phyloP scores from a whole-genome alignment of 2,888 invertebrate species.

The Parnassius glacialis region DNA sequence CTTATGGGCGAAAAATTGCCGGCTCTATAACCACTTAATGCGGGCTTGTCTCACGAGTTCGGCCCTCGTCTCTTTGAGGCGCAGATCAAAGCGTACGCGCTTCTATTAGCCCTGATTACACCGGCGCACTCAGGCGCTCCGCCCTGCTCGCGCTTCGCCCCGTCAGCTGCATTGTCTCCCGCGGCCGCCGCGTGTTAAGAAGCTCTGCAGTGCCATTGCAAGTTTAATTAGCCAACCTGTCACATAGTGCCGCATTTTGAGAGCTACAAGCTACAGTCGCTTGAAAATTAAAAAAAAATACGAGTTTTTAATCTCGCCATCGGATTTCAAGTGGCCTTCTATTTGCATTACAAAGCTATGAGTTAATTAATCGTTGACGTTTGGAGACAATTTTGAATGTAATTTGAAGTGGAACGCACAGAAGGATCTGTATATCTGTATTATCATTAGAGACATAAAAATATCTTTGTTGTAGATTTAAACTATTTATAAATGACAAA shows the following conservation, averaged over 20 bases:
- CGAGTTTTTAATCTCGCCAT: slow-evolving; percentile 12
- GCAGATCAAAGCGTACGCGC: slow-evolving; percentile 77
- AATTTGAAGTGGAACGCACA: background rate
- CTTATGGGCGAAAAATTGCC: background rate
- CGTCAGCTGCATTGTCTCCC: slow-evolving; percentile 34
- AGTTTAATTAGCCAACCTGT: slow-evolving; percentile 73
- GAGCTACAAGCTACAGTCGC: slow-evolving; percentile 1
- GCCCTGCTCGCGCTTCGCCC: slow-evolving; percentile 36
- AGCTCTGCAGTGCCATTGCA: slow-evolving; percentile 64
- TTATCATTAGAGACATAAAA: no score
- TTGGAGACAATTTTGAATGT: slow-evolving; percentile 3
- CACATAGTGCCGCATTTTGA: slow-evolving; percentile 32
- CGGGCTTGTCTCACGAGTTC: slow-evolving; percentile 42
- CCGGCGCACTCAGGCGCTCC: slow-evolving; percentile 49
- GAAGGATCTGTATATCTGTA: no score
- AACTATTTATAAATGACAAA: no score
- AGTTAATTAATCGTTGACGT: slow-evolving; percentile 23
- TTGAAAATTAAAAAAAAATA: background rate
- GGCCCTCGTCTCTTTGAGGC: slow-evolving; percentile 71
- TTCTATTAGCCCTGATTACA: slow-evolving; percentile 80
- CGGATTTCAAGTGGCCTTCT: slow-evolving; percentile 12
- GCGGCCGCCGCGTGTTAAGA: slow-evolving; percentile 54
- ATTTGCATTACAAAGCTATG: slow-evolving; percentile 23
- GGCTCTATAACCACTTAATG: background rate
- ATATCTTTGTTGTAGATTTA: no score